Evolutionary conservation across 2,888 invertebrate genomes (phyloP), one percentile per base, ranked within the genome.

Genomic region (Ypsolopha scabrella): DNA sequence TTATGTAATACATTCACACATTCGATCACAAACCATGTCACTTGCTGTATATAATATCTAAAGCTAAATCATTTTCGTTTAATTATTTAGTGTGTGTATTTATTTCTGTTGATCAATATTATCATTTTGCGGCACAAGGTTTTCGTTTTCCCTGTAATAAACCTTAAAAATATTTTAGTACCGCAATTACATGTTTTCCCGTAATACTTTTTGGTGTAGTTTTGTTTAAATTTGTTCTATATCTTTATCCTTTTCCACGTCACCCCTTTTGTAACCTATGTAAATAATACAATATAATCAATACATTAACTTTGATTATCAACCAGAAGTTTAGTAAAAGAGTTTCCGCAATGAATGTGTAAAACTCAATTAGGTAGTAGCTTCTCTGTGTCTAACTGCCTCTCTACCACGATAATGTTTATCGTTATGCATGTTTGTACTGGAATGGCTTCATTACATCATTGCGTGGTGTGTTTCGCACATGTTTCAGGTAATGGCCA

Each of bases 401-500:
- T 73, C 61, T 72, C 61, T 71, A 63, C 70, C 65, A 68, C 70
- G 70, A 71, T 69, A 65, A 61, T 67, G 63, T 64, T 24, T 62
- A 73, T 72, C 71, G 75, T 80, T 69, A 68, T 82, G 85, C 85
- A 85, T 85, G 85, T 80, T 72, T 78, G 79, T 82, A 80, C 70
- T 72, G 85, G 86, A 85, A 86, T 85, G 86, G 85, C 85, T 85
- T 85, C 83, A 85, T 78, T 83, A 85, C 85, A 86, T 86, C 85
- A 86, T 85, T 83, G 85, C 85, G 85, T 86, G 83, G 86, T 85
- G 85, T 85, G 85, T 85, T 82, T 88, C 87, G 83, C 87, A 78
- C 89, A 87, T 87, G 88, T 90, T 90, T 88, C 90, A 90, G 90
- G 90, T 90, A 75, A 88, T 89, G 89, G 90, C 90, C 83, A 89